phyloP scores from a whole-genome alignment of 2,113 vertebrate species.

The Sisor rabdophorus region DNA sequence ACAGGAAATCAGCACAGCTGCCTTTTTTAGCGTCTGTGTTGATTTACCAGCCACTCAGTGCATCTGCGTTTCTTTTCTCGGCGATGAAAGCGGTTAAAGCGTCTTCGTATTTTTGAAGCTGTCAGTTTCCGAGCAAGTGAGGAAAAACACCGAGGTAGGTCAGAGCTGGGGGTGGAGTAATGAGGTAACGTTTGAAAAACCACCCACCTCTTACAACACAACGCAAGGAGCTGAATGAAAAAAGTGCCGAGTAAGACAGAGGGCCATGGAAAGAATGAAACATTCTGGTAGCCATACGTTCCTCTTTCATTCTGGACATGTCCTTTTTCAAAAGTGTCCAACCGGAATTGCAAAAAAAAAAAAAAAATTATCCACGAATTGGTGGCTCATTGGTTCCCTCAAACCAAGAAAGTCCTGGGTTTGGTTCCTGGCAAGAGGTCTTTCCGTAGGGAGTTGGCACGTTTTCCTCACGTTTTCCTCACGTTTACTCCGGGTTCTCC shows the following conservation, averaged over 20 bases:
- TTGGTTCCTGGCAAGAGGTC: too few species aligned
- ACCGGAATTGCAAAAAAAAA: too few species aligned
- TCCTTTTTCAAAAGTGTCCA: too few species aligned
- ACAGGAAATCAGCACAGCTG: constrained; percentile 30
- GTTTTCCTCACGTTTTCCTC: too few species aligned
- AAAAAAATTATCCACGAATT: too few species aligned
- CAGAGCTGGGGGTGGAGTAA: neutral
- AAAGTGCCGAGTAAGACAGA: neutral
- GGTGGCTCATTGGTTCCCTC: too few species aligned
- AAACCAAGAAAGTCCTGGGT: too few species aligned
- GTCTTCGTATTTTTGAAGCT: constrained; percentile 1
- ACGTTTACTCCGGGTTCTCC: too few species aligned
- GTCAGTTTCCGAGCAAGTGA: neutral
- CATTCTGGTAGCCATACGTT: neutral
- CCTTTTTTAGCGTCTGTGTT: constrained; percentile 24
- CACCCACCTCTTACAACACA: neutral
- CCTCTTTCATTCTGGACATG: too few species aligned
- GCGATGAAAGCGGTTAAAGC: constrained; percentile 3
- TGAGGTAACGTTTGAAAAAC: neutral
- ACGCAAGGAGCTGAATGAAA: neutral
- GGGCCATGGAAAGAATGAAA: neutral
- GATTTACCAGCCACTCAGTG: constrained; percentile 27
- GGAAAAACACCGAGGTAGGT: neutral
- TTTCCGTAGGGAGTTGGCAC: too few species aligned
- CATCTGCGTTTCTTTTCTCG: constrained; percentile 32